Base-by-base conservation (phyloP, 2,888 invertebrate species). In the Drosophila meridiana region DNA sequence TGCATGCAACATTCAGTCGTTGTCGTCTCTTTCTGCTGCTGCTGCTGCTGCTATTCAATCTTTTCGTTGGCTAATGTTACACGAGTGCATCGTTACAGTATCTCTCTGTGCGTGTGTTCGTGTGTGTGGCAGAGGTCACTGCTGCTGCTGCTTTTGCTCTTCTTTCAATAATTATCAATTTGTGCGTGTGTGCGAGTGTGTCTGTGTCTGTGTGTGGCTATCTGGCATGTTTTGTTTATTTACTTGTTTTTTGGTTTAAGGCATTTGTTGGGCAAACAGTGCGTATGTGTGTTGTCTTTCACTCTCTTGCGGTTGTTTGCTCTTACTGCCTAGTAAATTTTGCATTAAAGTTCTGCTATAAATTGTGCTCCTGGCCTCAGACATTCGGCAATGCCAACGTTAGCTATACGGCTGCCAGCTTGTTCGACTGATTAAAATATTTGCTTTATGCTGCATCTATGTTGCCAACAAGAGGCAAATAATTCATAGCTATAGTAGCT, bases 51-150 rank as follows among this genome's bases (percentile, higher is more conserved):
- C 81, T 90, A 80, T 87, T 87, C 87, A 87, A 87, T 87, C 87
- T 87, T 76, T 89, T 76, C 89, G 75, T 78, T 76, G 87, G 90
- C 89, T 87, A 90, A 87, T 87, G 87, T 89, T 90, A 85, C 87
- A 89, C 87, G 73, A 80, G 90, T 89, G 87, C 84, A 75, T 90
- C 88, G 87, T 90, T 87, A 89, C 82, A 55, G 28, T 77, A 62
- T 75, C 76, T 74, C 66, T 36, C 32, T 60, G 42, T 50, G 28
- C 50, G 7, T 14, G 40, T 55, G 30, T 50, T 50, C 58, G 50
- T 66, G 56, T 38, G 40, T 47, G 26, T 50, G 50, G n/a, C 13
- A 43, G 68, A 67, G 74, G 83, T 72, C 69, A 71, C 57, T 80
- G 64, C 75, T 73, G 64, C 75, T 73, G 82, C 70, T 76, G 50